Evolutionary conservation across 2,888 invertebrate species (phyloP).

Genomic region (Meghimatium bilineatum): DNA sequence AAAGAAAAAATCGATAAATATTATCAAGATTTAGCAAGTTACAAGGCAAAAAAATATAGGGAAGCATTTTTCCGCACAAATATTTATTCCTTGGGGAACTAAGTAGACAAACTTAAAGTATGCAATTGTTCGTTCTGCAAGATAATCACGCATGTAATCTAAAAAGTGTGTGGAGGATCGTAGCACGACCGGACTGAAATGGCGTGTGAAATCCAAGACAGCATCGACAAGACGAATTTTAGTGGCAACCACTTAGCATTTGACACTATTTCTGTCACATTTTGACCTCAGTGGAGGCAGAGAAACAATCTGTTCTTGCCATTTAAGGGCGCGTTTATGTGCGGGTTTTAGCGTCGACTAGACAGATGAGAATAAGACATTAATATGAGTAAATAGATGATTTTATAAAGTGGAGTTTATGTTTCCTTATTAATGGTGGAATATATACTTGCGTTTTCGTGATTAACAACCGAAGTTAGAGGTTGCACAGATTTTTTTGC

Average conservation of each 20-base stretch:
- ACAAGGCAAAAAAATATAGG: too few species aligned
- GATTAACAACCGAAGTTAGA: too few species aligned
- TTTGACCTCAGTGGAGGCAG: background rate
- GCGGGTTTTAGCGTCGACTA: too few species aligned
- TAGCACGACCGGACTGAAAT: background rate
- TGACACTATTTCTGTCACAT: slow-evolving; percentile 7
- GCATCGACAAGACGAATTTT: slow-evolving; percentile 11
- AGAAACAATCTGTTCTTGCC: background rate
- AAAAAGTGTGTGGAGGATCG: background rate
- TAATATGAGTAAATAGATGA: background rate
- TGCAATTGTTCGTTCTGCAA: background rate
- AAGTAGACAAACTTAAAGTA: background rate
- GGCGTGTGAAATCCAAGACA: background rate
- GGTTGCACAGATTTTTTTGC: too few species aligned
- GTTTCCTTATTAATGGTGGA: too few species aligned
- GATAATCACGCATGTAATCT: slow-evolving; percentile 5
- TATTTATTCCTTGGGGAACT: background rate
- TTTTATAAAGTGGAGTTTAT: too few species aligned
- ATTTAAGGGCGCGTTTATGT: background rate
- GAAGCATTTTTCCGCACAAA: background rate
- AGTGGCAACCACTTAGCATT: background rate
- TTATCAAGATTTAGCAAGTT: too few species aligned
- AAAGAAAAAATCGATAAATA: too few species aligned
- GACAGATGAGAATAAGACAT: background rate
- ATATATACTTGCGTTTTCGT: too few species aligned